phyloP scores from a whole-genome alignment of 2,797 vertebrate genomes.

The Notolepis coatsorum region DNA sequence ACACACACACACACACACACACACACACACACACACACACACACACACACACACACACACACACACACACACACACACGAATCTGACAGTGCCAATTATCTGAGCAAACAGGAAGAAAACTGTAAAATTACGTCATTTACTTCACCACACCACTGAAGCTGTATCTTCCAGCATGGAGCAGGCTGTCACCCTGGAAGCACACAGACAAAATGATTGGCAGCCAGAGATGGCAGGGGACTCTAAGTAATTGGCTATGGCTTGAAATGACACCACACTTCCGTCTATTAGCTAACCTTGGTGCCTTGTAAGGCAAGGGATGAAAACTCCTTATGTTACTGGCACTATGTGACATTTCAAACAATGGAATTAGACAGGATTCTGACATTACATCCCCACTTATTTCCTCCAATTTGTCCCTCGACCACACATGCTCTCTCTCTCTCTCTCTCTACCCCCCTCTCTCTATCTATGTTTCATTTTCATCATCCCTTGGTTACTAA shows the following conservation, averaged over 20 bases:
- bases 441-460: not conserved
- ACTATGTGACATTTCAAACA: slow-evolving; percentile 8
- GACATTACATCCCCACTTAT: slow-evolving; percentile 17
- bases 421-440: not conserved
- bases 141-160: slow-evolving; percentile 17
- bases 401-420: slow-evolving; percentile 19
- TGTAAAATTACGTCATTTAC: slow-evolving; percentile 33
- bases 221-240: slow-evolving; percentile 34
- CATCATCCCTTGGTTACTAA: too few relatives aligned
- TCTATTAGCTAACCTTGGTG: not conserved
- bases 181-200: slow-evolving; percentile 32
- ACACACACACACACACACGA: not conserved
- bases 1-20: not conserved
- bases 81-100: slow-evolving; percentile 34
- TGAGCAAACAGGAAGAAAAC: slow-evolving; percentile 15
- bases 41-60: not conserved
- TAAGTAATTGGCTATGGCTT: slow-evolving; percentile 68
- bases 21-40: not conserved
- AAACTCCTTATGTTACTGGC: not conserved
- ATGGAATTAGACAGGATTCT: slow-evolving; percentile 10
- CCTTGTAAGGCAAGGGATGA: slow-evolving; percentile 3
- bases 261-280: slow-evolving; percentile 50
- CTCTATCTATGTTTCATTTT: too few relatives aligned
- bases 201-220: slow-evolving; percentile 45
- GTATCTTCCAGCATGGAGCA: not conserved